Base-by-base conservation (phyloP, 2,888 invertebrate genomes). In the Caenorhabditis doughertyi region DNA sequence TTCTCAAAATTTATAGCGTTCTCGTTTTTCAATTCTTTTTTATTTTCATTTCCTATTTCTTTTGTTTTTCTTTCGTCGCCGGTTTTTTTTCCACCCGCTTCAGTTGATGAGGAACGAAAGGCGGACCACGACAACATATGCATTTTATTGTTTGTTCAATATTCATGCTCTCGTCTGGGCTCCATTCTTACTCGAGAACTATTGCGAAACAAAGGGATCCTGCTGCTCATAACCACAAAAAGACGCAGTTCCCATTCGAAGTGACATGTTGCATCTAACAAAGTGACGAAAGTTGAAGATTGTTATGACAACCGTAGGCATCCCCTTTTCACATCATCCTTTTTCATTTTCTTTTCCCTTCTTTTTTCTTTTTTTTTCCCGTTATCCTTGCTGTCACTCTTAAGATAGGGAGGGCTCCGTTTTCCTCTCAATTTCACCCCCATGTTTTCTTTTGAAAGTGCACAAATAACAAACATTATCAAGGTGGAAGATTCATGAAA, bases 141-240 rank as follows among this genome's bases (percentile, higher is more conserved):
- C 72, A 72, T 65, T 79, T 79, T 49, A 64, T 71, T 71, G 71
- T 65, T 65, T 79, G 71, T 44, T 42, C 67, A 32, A 55, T 64
- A 39, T 73, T 76, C 55, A 58, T 76, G 65, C 74, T 27, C 13
- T 44, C 42, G 2, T 32, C 39, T 8, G 8, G 42, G 5, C 39
- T 39, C 29, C 27, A 21, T 47, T 47, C 44, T 13, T 8, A 47
- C 18, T 47, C 39, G n/a, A n/a, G 49, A 55, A 49, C 62, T 51
- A 62, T 73, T 73, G 73, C 73, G 73, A 73, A 73, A 73, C 58
- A 51, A 29, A 42, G 13, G 60, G 60, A 58, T 44, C 53, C 25
- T 21, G 55, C 39, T 58, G 58, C 23, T 42, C 16, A 8, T 42
- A 42, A 60, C 60, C 60, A 42, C 60, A 60, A 35, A n/a, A 21